A percentile compares a stretch with the other conserved stretches of the same genome.
phyloP scores from a whole-genome alignment of 2,113 vertebrate species.

The Nicator chloris region DNA sequence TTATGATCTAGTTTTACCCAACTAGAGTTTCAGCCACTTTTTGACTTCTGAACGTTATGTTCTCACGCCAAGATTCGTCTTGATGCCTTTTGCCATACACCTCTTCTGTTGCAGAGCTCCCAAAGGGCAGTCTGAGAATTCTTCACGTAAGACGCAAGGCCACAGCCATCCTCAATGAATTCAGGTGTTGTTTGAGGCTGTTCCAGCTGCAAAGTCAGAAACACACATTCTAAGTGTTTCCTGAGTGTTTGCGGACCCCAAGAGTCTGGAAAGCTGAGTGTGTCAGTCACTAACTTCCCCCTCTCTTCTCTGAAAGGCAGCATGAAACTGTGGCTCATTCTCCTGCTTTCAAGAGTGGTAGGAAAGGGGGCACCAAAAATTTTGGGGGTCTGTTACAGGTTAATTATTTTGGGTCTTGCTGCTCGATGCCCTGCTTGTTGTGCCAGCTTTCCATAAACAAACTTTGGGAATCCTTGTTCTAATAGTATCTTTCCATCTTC shows the following conservation, averaged over 20 bases:
- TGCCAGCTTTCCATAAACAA: slow-evolving; percentile 49
- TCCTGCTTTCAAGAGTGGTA: neutral
- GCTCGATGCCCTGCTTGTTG: neutral
- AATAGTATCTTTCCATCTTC: slow-evolving; percentile 55
- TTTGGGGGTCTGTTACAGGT: neutral
- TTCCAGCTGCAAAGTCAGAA: neutral
- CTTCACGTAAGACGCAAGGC: neutral
- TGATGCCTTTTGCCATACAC: neutral
- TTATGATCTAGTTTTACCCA: too few relatives aligned
- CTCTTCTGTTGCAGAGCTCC: neutral
- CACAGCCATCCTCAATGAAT: neutral
- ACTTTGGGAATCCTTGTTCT: slow-evolving; percentile 58
- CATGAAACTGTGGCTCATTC: neutral
- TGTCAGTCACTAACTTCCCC: neutral
- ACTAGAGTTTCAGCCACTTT: neutral
- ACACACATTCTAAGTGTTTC: neutral
- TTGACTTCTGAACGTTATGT: neutral
- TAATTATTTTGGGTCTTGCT: neutral
- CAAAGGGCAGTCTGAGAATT: neutral
- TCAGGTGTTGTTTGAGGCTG: neutral
- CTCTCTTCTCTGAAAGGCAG: neutral
- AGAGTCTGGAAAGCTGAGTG: neutral
- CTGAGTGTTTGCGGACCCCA: neutral
- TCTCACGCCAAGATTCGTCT: neutral
- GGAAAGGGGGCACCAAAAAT: neutral